Evolutionary conservation across 2,113 vertebrate genomes (phyloP), one percentile per base, ranked within the genome.

Genomic region (Maccullochella peelii): DNA sequence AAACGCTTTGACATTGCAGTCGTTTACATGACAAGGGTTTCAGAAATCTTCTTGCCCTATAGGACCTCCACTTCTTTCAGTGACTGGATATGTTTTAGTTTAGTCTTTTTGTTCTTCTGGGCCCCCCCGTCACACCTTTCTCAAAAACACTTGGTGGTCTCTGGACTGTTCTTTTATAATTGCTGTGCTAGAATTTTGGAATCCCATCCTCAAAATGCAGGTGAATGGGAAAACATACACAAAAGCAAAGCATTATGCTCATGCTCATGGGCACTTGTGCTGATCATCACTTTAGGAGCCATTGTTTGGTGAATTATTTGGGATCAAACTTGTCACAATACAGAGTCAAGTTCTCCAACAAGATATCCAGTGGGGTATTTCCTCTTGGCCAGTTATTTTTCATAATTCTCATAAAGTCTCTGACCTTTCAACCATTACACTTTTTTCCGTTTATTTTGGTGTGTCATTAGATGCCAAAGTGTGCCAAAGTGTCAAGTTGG

Each of bases 401-500:
- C 6, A 1, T 6, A 4, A 27, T 63, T 47, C 12, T 38, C 18
- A 5, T 33, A 58, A 54, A 30, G 47, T 50, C 71, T 47, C 25
- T 33, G 14, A 44, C 33, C 52, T 40, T 18, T 1, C 16, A 49
- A 21, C 27, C 42, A 30, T 4, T 27, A 52, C 21, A 40, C 23
- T 23, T 57, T 50, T 21, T 18, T 47, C 6, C 5, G 55, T 83
- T 80, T 52, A 63, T 70, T 73, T 68, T 75, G 77, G 80, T 42
- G 83, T 87, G 61, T 66, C 47, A 33, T 21, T 23, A 52, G 38
- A 79, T 40, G 23, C 52, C 33, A 36, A n/a, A 75, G 33, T 65
- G 11, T 57, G 23, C 52, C 47, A 36, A n/a, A 75, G 33, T 65
- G 15, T 57, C 76, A 73, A 25, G 75, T 50, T 63, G 30, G 65